phyloP scores from a whole-genome alignment of 2,888 invertebrate species.

The Stenodera caucasica region DNA sequence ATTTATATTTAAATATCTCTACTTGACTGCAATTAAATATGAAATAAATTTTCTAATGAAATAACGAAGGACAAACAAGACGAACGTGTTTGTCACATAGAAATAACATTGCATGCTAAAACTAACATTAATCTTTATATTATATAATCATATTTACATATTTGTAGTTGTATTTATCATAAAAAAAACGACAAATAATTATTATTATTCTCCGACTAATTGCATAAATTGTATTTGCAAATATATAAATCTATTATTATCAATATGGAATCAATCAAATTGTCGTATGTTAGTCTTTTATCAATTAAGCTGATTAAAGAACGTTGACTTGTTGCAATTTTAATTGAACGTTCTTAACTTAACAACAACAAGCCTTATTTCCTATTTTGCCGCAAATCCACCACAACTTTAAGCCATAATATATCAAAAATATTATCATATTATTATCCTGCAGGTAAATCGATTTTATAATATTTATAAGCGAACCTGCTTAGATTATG shows the following conservation, averaged over 20 bases:
- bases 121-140: not conserved
- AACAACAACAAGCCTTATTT: not conserved
- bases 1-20: not conserved
- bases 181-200: too few species aligned
- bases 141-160: slow-evolving; percentile 7
- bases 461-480: not conserved
- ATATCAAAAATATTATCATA: not conserved
- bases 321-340: slow-evolving; percentile 7
- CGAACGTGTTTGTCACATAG: not conserved
- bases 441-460: not conserved
- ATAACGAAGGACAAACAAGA: not conserved
- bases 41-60: not conserved
- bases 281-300: not conserved
- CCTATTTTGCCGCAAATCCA: not conserved
- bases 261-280: not conserved
- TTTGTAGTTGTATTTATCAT: not conserved
- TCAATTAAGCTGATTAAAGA: slow-evolving; percentile 5
- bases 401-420: not conserved
- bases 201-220: too few species aligned
- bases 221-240: too few species aligned
- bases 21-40: not conserved
- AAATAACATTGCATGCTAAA: not conserved
- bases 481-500: not conserved
- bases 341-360: not conserved
- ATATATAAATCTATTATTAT: not conserved